Evolutionary conservation across 2,797 vertebrate genomes (phyloP).

Genomic region (Halcyon chelicuti): DNA sequence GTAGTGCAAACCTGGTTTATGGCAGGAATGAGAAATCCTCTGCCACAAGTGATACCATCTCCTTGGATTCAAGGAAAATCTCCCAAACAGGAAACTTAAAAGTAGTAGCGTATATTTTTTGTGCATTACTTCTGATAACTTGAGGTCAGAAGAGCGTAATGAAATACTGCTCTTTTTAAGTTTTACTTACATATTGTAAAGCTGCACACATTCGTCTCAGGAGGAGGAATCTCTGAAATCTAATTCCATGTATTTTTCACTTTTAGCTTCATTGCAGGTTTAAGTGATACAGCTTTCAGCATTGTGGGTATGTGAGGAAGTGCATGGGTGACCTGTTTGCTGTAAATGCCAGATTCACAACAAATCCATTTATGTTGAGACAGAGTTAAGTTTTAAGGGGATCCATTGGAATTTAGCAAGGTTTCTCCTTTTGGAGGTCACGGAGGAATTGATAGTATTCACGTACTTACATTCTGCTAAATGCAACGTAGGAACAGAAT

Average conservation of each 20-base stretch:
- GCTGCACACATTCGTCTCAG: neutral
- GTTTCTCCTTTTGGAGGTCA: neutral
- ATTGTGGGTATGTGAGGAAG: neutral
- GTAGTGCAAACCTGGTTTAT: neutral
- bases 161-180: neutral
- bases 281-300: neutral
- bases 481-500: neutral
- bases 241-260: neutral
- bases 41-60: neutral
- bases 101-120: neutral
- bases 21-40: neutral
- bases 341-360: neutral
- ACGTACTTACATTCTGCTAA: neutral
- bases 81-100: neutral
- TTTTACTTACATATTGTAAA: neutral
- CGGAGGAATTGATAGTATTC: neutral
- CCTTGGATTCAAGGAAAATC: neutral
- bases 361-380: neutral
- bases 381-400: neutral
- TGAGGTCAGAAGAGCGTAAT: neutral
- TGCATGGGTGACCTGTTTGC: neutral
- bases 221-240: neutral
- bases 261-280: neutral
- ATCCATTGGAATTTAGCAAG: neutral
- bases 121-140: neutral